A percentile compares a stretch with the other conserved stretches of the same genome.
Conservation (phyloP, 2,888 invertebrate genomes). For the Cephus pulcher region DNA sequence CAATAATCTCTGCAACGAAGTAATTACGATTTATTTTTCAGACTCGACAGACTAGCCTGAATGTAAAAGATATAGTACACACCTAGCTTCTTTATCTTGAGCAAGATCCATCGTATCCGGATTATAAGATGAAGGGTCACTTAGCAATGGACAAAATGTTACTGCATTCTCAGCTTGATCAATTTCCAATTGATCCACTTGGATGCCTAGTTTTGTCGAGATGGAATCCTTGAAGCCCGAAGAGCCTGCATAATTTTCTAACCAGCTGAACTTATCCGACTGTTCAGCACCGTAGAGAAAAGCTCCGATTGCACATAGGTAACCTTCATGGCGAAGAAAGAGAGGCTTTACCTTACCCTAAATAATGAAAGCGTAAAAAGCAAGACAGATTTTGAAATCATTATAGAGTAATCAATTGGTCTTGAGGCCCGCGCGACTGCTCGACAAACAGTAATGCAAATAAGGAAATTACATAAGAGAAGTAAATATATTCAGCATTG, state of each 20-base stretch:
- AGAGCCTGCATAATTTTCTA: conserved; percentile 77
- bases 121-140: conserved; percentile 82
- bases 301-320: conserved; percentile 78
- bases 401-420: background rate
- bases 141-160: conserved; percentile 79
- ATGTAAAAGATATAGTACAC: conserved; percentile 30
- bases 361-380: conserved; percentile 6
- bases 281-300: conserved; percentile 75
- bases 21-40: background rate
- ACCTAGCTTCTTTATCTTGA: conserved; percentile 85
- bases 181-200: conserved; percentile 64
- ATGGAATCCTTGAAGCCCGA: conserved; percentile 71
- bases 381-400: conserved; percentile 1
- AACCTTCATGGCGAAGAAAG: conserved; percentile 78
- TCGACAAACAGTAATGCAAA: conserved; percentile 2
- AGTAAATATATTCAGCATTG: conserved; percentile 9
- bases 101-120: conserved; percentile 94
- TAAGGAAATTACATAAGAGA: conserved; percentile 11
- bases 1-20: conserved; percentile 77
- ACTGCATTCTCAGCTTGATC: conserved; percentile 69
- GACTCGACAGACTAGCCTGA: background rate
- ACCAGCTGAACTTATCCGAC: conserved; percentile 73
- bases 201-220: conserved; percentile 60
- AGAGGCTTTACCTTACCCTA: conserved; percentile 73
- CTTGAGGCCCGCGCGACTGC: background rate